A percentile compares a stretch with the other conserved stretches of the same genome.
Evolutionary conservation across 2,113 vertebrate species (phyloP).

Genomic region (Antigone vipio): DNA sequence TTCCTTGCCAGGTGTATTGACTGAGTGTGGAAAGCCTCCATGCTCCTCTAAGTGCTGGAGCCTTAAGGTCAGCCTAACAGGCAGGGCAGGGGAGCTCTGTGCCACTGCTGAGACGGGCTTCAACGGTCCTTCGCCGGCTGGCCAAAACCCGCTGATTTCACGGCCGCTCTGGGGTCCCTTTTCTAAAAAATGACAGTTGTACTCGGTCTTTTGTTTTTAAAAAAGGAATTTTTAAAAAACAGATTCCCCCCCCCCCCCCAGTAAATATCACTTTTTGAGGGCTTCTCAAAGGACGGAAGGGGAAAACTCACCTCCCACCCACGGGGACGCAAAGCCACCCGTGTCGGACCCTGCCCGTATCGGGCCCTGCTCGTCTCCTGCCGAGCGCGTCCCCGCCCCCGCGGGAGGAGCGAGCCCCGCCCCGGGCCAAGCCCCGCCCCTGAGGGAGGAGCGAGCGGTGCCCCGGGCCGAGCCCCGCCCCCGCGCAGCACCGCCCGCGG

Average conservation of each 20-base stretch:
- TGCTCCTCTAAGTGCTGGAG: accelerated
- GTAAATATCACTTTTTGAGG: background rate
- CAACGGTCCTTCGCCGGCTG: background rate
- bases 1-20: background rate
- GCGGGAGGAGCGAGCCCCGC: too few relatives aligned
- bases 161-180: background rate
- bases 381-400: too few relatives aligned
- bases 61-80: background rate
- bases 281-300: background rate
- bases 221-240: background rate
- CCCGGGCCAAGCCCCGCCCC: too few relatives aligned
- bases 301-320: too few relatives aligned
- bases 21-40: background rate
- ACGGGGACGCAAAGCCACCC: too few relatives aligned
- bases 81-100: background rate
- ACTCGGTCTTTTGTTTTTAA: background rate
- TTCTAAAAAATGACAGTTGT: background rate
- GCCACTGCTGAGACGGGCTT: background rate
- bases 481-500: background rate
- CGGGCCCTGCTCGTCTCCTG: too few relatives aligned
- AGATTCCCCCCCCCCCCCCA: too few relatives aligned
- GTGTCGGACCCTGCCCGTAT: too few relatives aligned
- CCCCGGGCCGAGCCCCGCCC: too few relatives aligned
- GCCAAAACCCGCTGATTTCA: too few relatives aligned
- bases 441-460: too few relatives aligned